phyloP scores from a whole-genome alignment of 2,888 invertebrate species.

The Tridacna crocea region DNA sequence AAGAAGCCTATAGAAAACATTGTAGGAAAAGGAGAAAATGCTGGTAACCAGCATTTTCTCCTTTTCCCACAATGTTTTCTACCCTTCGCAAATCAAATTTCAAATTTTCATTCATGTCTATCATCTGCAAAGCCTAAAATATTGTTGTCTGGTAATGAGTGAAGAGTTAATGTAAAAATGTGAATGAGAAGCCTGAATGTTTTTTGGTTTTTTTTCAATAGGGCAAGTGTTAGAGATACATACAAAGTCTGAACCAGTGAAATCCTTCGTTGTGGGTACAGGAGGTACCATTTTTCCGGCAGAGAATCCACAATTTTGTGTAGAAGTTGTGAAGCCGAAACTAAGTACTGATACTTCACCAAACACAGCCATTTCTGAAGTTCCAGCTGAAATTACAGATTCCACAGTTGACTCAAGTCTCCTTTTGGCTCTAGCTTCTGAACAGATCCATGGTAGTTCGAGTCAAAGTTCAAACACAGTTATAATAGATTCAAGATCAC shows the following conservation, averaged over 20 bases:
- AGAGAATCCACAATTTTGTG: not conserved
- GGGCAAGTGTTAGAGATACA: slow-evolving; percentile 42
- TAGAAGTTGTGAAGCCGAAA: not conserved
- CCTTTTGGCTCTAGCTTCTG: not conserved
- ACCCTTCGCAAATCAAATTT: too few relatives aligned
- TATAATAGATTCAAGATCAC: not conserved
- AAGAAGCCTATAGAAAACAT: too few relatives aligned
- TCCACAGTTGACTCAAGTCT: not conserved
- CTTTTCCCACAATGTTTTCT: too few relatives aligned
- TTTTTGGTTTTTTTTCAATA: not conserved
- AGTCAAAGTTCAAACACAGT: not conserved
- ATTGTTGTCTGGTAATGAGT: too few relatives aligned
- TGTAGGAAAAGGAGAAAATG: too few relatives aligned
- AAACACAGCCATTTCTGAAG: not conserved
- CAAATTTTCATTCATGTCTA: too few relatives aligned
- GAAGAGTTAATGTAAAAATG: too few relatives aligned
- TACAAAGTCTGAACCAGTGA: slow-evolving; percentile 11
- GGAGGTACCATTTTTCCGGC: slow-evolving; percentile 26
- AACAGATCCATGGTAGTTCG: not conserved
- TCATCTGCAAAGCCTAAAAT: too few relatives aligned
- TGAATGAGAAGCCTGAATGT: too few relatives aligned
- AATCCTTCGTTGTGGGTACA: slow-evolving; percentile 38
- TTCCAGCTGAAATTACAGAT: not conserved
- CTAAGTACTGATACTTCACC: not conserved
- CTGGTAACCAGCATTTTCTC: too few relatives aligned